A percentile compares a stretch with the other conserved stretches of the same genome.
phyloP scores from a whole-genome alignment of 2,113 vertebrate genomes.

The Eleginops maclovinus region DNA sequence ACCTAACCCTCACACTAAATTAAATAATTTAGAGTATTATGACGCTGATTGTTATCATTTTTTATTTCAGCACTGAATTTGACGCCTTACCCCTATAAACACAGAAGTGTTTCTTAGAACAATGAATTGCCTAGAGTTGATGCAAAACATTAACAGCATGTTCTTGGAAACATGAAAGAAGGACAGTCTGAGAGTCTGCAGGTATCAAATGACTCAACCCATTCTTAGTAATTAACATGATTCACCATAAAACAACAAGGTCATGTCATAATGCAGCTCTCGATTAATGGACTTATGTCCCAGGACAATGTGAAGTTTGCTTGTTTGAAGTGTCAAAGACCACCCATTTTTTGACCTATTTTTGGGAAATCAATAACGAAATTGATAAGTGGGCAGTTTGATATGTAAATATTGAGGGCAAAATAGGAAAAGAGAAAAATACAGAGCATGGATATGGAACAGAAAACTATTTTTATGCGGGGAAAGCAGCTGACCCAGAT shows the following conservation, averaged over 20 bases:
- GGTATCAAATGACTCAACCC: neutral
- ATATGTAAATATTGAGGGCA: no score
- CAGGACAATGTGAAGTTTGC: neutral
- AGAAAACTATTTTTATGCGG: no score
- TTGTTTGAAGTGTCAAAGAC: neutral
- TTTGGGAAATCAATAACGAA: no score
- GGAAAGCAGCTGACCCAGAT: neutral
- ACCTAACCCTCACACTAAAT: neutral
- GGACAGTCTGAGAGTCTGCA: neutral
- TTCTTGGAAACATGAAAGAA: neutral
- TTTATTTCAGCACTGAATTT: no score
- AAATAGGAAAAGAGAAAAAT: no score
- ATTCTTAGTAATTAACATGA: conserved; percentile 1
- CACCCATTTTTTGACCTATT: neutral
- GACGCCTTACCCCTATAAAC: no score
- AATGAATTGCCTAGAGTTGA: neutral
- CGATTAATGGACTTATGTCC: neutral
- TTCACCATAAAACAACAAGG: neutral
- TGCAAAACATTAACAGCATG: conserved; percentile 1
- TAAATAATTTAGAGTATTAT: neutral
- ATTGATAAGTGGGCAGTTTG: no score
- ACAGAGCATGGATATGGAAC: no score
- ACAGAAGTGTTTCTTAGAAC: no score
- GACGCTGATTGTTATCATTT: no score
- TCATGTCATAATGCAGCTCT: neutral